Percentiles rank a stretch among this genome's conserved stretches.
phyloP scores from a whole-genome alignment of 2,113 vertebrate genomes.

The Cyanoramphus novaezelandiae region DNA sequence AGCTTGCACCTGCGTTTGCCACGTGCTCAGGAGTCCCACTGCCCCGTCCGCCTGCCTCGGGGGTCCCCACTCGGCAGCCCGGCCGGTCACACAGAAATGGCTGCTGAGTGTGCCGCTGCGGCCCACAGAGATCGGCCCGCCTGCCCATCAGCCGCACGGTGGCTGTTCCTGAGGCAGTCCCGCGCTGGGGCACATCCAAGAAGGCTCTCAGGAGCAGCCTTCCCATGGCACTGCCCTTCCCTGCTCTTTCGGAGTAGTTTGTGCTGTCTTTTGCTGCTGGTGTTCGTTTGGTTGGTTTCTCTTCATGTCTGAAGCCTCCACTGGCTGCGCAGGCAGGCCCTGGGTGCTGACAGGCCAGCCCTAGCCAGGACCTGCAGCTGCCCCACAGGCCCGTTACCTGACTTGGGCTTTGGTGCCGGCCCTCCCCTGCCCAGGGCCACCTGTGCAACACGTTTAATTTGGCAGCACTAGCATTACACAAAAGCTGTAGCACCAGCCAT shows the following conservation, averaged over 20 bases:
- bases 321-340: not conserved
- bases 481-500: not conserved
- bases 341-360: not conserved
- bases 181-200: not conserved
- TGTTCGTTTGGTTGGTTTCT: not conserved
- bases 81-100: not conserved
- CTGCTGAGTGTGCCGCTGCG: not conserved
- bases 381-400: too few relatives aligned
- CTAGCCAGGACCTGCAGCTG: not conserved
- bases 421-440: not conserved
- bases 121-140: accelerated
- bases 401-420: not conserved
- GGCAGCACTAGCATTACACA: not conserved
- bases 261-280: not conserved
- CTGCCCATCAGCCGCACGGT: not conserved
- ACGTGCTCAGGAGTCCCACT: not conserved
- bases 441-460: not conserved
- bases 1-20: not conserved
- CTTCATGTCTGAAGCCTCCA: not conserved
- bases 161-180: not conserved
- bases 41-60: too few relatives aligned
- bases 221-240: not conserved
- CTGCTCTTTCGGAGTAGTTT: not conserved
- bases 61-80: not conserved
- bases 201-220: not conserved